These are phyloP conservation scores for Gallinago paraguaiae DNA, from an alignment of 2,113 vertebrate genomes.

Conservation along the genomic window DNA sequence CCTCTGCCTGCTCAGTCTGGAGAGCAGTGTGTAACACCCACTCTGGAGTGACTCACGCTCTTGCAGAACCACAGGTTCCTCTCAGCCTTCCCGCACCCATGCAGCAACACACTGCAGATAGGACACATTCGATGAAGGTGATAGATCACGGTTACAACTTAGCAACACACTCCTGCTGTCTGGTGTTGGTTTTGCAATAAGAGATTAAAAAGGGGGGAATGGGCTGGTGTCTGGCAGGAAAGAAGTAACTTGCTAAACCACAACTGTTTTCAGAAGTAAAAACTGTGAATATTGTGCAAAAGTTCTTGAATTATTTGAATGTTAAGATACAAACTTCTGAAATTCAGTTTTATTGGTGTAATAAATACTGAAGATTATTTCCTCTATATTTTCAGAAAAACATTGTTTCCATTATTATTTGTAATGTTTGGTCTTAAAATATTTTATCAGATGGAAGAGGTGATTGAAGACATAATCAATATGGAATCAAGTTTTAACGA, in stretches of 20 bases:
- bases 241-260: background rate
- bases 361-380: background rate
- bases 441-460: conserved; percentile 88
- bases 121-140: background rate
- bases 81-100: background rate
- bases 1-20: background rate
- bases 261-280: background rate
- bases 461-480: conserved; percentile 92
- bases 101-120: background rate
- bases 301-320: background rate
- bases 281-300: background rate
- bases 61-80: background rate
- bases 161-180: background rate
- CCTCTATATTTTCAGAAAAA: background rate
- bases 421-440: conserved; percentile 17
- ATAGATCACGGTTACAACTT: background rate
- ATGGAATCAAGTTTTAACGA: conserved; percentile 92
- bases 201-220: background rate
- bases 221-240: background rate
- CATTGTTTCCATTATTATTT: background rate
- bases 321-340: background rate
- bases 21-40: background rate
- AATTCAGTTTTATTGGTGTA: background rate
- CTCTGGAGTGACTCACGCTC: background rate
- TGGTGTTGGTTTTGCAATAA: background rate